Percentiles rank a stretch among this genome's conserved stretches.
Evolutionary conservation across 1,140 invertebrate species (phyloP).

Genomic region (Phthorimaea operculella): DNA sequence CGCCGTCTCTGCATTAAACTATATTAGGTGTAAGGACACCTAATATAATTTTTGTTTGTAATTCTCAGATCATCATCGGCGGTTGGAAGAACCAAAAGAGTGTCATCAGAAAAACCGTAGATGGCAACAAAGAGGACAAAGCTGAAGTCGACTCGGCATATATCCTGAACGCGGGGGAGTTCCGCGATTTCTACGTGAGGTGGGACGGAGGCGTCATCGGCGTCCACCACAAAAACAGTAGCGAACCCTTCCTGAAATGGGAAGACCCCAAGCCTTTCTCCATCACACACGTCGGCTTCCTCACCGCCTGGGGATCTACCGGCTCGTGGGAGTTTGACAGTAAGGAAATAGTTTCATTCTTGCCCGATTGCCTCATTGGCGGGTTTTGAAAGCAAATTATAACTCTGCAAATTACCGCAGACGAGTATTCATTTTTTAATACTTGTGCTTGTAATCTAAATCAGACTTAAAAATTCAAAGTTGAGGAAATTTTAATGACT

Average conservation of each 20-base stretch:
- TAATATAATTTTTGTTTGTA: too few species aligned
- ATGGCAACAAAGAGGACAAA: constrained; percentile 84
- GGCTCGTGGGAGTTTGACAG: constrained; percentile 88
- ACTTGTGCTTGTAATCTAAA: too few species aligned
- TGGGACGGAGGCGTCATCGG: constrained; percentile 76
- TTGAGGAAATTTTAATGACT: too few species aligned
- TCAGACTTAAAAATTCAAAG: too few species aligned
- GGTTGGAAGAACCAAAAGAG: constrained; percentile 87
- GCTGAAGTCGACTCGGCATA: constrained; percentile 77
- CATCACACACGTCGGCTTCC: constrained; percentile 80
- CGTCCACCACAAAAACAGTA: constrained; percentile 75
- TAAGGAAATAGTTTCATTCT: constrained; percentile 53
- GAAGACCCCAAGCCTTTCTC: constrained; percentile 75
- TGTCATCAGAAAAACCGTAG: constrained; percentile 79
- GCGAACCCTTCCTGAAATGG: constrained; percentile 76
- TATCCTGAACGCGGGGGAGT: constrained; percentile 76
- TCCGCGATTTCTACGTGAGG: constrained; percentile 86
- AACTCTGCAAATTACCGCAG: too few species aligned
- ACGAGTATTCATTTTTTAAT: too few species aligned
- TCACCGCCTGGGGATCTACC: constrained; percentile 85
- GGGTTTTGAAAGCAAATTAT: too few species aligned
- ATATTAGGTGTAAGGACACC: too few species aligned
- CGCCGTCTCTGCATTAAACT: too few species aligned
- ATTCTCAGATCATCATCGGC: constrained; percentile 79
- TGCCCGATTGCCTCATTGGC: too few species aligned